These are phyloP conservation scores for Aplysia californica DNA, from an alignment of 1,140 invertebrate species.

Conservation along the genomic window DNA sequence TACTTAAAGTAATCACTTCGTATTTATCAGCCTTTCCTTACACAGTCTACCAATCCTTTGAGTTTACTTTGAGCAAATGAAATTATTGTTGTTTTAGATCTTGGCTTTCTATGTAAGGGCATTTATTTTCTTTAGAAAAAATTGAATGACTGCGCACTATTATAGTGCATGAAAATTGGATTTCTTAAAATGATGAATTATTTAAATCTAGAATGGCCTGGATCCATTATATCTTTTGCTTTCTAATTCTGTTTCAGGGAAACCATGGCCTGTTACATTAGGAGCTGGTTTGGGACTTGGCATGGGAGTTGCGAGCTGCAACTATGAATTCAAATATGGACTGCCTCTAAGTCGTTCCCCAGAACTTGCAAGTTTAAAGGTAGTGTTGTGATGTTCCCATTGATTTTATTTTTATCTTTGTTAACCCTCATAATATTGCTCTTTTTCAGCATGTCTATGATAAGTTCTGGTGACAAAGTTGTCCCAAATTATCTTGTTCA, in stretches of 20 bases:
- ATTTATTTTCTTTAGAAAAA: background rate
- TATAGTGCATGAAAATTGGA: background rate
- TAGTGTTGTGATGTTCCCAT: background rate
- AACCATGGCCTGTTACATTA: slow-evolving; percentile 65
- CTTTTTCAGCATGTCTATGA: no score
- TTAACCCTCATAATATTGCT: no score
- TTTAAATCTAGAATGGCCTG: background rate
- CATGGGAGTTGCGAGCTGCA: slow-evolving; percentile 71
- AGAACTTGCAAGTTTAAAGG: background rate
- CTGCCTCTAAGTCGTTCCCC: slow-evolving; percentile 31
- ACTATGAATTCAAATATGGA: slow-evolving; percentile 67
- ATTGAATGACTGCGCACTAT: background rate
- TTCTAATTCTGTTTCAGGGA: slow-evolving; percentile 44
- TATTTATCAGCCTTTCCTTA: no score
- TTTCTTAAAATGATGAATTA: background rate
- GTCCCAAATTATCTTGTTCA: no score
- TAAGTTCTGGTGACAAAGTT: no score
- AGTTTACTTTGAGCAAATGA: no score
- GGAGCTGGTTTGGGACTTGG: slow-evolving; percentile 66
- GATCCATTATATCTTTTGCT: background rate
- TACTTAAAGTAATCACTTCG: no score
- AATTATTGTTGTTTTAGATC: no score
- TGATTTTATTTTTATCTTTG: background rate
- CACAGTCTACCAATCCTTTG: no score
- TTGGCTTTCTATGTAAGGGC: no score